Percentiles rank a stretch among this genome's conserved stretches.
Evolutionary conservation across 2,888 invertebrate genomes (phyloP).

Genomic region (Bellardia bayeri): DNA sequence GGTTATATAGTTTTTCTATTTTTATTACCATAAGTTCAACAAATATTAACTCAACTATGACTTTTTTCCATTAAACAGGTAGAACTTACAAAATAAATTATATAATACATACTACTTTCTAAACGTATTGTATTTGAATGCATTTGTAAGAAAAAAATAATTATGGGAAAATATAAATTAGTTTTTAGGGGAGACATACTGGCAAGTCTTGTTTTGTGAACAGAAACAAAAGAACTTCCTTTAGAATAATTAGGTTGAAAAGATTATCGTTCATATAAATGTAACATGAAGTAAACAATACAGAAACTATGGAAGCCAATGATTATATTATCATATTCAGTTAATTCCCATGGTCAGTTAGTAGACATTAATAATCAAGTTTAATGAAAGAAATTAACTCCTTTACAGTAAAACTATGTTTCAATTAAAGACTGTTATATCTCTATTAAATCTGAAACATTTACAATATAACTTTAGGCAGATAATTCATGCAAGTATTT

Average conservation of each 20-base stretch:
- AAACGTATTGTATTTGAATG: not conserved
- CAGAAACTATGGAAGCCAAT: not conserved
- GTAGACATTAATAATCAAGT: not conserved
- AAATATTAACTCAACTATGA: slow-evolving; percentile 35
- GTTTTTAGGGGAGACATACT: not conserved
- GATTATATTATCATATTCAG: too few species aligned
- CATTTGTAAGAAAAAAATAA: not conserved
- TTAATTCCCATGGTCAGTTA: too few species aligned
- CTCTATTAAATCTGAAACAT: too few species aligned
- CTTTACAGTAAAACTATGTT: not conserved
- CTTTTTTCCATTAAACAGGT: not conserved
- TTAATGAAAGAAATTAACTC: not conserved
- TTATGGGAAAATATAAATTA: slow-evolving; percentile 21
- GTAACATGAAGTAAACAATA: not conserved
- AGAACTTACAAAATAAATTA: slow-evolving; percentile 5
- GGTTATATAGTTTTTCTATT: not conserved
- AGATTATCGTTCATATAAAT: slow-evolving; percentile 23
- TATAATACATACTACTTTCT: not conserved
- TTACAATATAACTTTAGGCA: too few species aligned
- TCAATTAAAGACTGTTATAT: not conserved
- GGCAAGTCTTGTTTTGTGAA: not conserved
- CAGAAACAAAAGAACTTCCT: slow-evolving; percentile 13
- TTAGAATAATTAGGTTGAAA: not conserved
- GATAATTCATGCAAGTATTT: too few species aligned
- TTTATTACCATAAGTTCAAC: slow-evolving; percentile 36